Evolutionary conservation across 2,113 vertebrate genomes (phyloP), one percentile per base, ranked within the genome.

Genomic region (Sturnira hondurensis): DNA sequence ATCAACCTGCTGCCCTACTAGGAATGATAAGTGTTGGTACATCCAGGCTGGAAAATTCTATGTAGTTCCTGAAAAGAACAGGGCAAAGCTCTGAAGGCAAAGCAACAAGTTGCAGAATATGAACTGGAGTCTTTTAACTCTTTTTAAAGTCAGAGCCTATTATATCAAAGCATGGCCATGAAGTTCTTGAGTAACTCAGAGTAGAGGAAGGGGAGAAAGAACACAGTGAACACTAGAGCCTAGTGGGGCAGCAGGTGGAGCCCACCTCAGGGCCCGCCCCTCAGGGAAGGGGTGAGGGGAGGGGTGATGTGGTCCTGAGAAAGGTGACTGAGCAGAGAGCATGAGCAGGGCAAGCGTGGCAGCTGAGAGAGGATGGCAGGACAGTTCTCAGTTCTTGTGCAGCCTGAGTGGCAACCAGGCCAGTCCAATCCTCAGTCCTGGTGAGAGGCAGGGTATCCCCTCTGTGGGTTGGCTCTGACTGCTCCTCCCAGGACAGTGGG

Each of bases 151-250:
- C 47, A 33, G 43, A 76, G 28, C 43, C 28, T 76, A 45, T 76
- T 33, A 19, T 28, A 76, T 28, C 28, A 11, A 33, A 47, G 41
- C 43, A 19, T 5, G 28, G 43, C 43, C 73, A 47, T 33, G 26
- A 8, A 15, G 67, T 74, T 87, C 76, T 74, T 87, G n/a, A 58
- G 61, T 43, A 54, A 96, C 47, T 41, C 65, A 31, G 43, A 47
- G n/a, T 87, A 92, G 31, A 15, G 50, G 20, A n/a, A 85, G 26
- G 41, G 15, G 13, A 14, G 16, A 41, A 17, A 12, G 24, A 52
- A 36, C 50, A 0, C 0, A 3, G 31, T 43, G 80, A 50, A 58
- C 1, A 16, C 16, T 17, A 33, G 45, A 67, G 50, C n/a, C 61
- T 56, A 3, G 52, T 33, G 38, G 50, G 54, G 13, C 16, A 43